Evolutionary conservation across 2,797 vertebrate genomes (phyloP).

Genomic region (Pteropus rufus): DNA sequence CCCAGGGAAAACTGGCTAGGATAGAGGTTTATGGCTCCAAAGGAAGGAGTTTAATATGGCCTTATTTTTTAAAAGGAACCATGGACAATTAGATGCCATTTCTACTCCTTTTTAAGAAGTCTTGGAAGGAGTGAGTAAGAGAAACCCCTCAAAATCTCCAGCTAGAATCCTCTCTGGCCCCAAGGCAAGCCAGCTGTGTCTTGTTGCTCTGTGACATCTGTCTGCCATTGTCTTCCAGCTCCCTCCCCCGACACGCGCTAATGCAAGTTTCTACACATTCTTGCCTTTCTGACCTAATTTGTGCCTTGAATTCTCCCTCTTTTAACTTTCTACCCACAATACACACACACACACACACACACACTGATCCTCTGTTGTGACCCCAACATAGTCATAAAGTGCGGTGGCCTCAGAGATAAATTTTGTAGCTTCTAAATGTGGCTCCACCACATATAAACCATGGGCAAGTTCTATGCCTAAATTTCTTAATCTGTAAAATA

Average conservation of each 20-base stretch:
- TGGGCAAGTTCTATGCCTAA: neutral
- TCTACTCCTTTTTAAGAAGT: slow-evolving; percentile 1
- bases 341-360: neutral
- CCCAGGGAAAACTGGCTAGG: neutral
- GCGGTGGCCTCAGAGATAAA: neutral
- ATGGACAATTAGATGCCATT: neutral
- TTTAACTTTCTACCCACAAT: neutral
- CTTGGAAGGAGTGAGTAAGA: neutral
- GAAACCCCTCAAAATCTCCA: neutral
- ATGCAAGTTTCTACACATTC: neutral
- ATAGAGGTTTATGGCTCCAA: neutral
- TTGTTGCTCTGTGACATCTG: neutral
- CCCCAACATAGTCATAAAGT: neutral
- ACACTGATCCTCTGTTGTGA: neutral
- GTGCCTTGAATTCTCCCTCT: neutral
- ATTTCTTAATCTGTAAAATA: neutral
- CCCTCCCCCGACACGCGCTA: neutral
- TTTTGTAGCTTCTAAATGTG: neutral
- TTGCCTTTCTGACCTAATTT: slow-evolving; percentile 1
- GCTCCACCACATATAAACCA: neutral
- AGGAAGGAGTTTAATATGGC: neutral
- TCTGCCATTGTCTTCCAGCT: neutral
- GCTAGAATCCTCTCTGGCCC: neutral
- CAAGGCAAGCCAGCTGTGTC: neutral
- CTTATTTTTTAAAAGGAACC: neutral